These are phyloP conservation scores for Machaerirhynchus nigripectus DNA, from an alignment of 2,113 vertebrate genomes.

Conservation along the genomic window DNA sequence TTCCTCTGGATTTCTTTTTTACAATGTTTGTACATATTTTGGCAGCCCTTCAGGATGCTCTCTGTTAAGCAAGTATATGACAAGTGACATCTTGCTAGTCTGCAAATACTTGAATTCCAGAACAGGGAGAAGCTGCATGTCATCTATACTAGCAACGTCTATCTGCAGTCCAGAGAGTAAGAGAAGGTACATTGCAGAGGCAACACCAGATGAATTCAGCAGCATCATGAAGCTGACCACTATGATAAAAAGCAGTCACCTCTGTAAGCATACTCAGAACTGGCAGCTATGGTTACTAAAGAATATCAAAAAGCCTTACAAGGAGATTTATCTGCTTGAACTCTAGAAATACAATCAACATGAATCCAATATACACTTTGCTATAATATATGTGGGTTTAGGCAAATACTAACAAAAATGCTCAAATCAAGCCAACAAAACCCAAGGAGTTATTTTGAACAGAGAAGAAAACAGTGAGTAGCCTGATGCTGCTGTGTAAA, in stretches of 20 bases:
- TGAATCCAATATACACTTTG: neutral
- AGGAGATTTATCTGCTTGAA: neutral
- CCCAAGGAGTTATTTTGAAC: neutral
- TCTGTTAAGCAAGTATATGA: neutral
- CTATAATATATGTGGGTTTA: neutral
- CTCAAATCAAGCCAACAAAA: neutral
- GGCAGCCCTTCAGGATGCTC: neutral
- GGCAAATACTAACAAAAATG: neutral
- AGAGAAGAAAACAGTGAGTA: neutral
- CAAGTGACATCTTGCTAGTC: neutral
- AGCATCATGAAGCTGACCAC: neutral
- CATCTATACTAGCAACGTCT: neutral
- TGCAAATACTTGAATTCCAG: neutral
- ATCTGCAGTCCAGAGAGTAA: neutral
- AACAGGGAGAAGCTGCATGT: neutral
- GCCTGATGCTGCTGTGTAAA: neutral
- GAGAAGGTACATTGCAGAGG: neutral
- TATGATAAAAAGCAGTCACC: neutral
- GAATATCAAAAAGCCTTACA: slow-evolving; percentile 5
- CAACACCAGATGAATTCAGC: neutral
- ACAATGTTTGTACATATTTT: neutral
- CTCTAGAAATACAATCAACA: neutral
- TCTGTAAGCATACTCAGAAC: neutral
- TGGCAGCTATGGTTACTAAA: neutral
- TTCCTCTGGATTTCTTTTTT: slow-evolving; percentile 12